phyloP scores from a whole-genome alignment of 2,797 vertebrate genomes.

The Falco berigora region DNA sequence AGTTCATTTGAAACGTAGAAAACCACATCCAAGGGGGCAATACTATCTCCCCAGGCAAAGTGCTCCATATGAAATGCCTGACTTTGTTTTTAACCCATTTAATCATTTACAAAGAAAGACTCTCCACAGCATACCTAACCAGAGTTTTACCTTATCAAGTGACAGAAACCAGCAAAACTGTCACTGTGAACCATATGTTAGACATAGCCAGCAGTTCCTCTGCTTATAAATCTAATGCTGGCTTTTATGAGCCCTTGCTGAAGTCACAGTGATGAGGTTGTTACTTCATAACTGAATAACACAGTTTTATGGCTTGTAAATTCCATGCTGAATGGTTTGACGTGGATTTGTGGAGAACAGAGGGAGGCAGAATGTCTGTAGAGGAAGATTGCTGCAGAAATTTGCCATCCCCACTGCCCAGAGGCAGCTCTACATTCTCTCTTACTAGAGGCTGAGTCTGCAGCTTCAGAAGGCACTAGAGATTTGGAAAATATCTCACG shows the following conservation, averaged over 20 bases:
- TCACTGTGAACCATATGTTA: not conserved
- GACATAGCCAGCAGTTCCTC: not conserved
- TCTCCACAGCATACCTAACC: not conserved
- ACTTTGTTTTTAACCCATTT: not conserved
- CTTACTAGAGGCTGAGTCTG: not conserved
- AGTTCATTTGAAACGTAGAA: not conserved
- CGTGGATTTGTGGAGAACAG: not conserved
- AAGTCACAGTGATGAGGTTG: slow-evolving; percentile 36
- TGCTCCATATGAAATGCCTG: not conserved
- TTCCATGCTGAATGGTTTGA: not conserved
- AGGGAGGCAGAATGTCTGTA: not conserved
- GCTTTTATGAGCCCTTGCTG: slow-evolving; percentile 25
- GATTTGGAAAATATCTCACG: not conserved
- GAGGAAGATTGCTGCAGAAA: not conserved
- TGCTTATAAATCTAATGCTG: not conserved
- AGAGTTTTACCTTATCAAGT: not conserved
- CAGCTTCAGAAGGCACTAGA: not conserved
- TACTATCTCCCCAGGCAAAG: not conserved
- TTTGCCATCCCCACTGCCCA: not conserved
- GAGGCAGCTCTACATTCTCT: not conserved
- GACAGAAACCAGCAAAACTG: not conserved
- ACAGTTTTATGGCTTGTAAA: slow-evolving; percentile 26
- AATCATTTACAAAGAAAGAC: not conserved
- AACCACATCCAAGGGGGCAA: not conserved
- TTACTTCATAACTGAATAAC: slow-evolving; percentile 51